A percentile compares a stretch with the other conserved stretches of the same genome.
Conservation (phyloP, 2,797 vertebrate genomes). For the Chromis chromis region DNA sequence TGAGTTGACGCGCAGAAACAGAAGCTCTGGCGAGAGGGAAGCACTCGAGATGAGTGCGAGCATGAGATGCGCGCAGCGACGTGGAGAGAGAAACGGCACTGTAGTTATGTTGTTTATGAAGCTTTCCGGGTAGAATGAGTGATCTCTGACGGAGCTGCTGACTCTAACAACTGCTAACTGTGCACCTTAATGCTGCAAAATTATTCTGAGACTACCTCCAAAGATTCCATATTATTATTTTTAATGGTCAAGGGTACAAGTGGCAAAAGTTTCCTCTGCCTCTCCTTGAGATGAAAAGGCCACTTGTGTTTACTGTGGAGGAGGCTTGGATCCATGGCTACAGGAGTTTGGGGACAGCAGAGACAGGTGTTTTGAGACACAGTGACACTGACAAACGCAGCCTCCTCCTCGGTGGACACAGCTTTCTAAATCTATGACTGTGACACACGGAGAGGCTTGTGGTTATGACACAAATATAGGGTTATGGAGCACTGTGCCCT, state of each 20-base stretch:
- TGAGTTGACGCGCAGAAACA: slow-evolving; percentile 17
- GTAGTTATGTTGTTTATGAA: background rate
- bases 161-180: background rate
- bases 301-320: slow-evolving; percentile 54
- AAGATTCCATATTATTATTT: too few relatives aligned
- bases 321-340: slow-evolving; percentile 45
- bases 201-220: background rate
- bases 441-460: slow-evolving; percentile 59
- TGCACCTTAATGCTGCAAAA: background rate
- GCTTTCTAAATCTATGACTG: slow-evolving; percentile 70
- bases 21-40: background rate
- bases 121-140: slow-evolving; percentile 15
- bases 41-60: slow-evolving; percentile 17
- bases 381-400: slow-evolving; percentile 39
- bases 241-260: background rate
- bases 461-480: slow-evolving; percentile 58
- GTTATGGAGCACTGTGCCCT: slow-evolving; percentile 48
- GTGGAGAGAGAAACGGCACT: slow-evolving; percentile 9
- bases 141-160: background rate
- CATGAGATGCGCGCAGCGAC: slow-evolving; percentile 18
- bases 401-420: slow-evolving; percentile 17
- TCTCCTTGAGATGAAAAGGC: slow-evolving; percentile 41
- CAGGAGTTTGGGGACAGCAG: slow-evolving; percentile 49
- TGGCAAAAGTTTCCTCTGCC: background rate
- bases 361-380: slow-evolving; percentile 73